Base-by-base conservation (phyloP, 2,888 invertebrate species). In the Scaptomyza tumidula region DNA sequence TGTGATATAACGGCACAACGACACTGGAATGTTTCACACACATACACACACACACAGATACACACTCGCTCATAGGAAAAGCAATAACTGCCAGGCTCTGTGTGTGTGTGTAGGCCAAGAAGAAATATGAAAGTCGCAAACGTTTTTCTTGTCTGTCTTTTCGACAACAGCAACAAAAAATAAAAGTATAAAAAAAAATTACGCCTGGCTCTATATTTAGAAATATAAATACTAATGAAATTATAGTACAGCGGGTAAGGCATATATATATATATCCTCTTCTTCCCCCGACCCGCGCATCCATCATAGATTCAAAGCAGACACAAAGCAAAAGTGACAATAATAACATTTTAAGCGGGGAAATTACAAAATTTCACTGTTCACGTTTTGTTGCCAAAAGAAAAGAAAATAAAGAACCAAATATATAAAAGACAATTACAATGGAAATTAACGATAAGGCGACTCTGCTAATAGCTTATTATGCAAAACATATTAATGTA, bases 21-120 rank as follows among this genome's bases (percentile, higher is more conserved):
- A 55, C 41, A 62, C 13, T 57, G 31, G 63, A 19, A 57, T 41
- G 41, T 41, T 41, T 9, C 37, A 70, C 46, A 63, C n/a, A 54
- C 14, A 56, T 11, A 62, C n/a, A 27, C 7, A 45, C 14, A 55
- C 13, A 27, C 6, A 45, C 19, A 55, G 50, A 53, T 6, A 37
- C 37, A 48, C 48, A 49, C 49, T 43, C 54, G 19, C 9, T 10
- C 10, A 24, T 10, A 66, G 45, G 29, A 65, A 65, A 66, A 81
- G 87, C 89, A 87, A 88, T 81, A 89, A 81, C 81, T 86, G 87
- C 82, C 85, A 80, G 72, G 52, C 69, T 63, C 54, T 67, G 62
- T 74, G 60, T 33, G 57, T 67, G 62, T 74, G 60, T 33, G 33
- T 78, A 76, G 86, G 86, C 75, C 68, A 78, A 88, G 82, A 87